phyloP scores from a whole-genome alignment of 2,113 vertebrate genomes.

The Castor canadensis region DNA sequence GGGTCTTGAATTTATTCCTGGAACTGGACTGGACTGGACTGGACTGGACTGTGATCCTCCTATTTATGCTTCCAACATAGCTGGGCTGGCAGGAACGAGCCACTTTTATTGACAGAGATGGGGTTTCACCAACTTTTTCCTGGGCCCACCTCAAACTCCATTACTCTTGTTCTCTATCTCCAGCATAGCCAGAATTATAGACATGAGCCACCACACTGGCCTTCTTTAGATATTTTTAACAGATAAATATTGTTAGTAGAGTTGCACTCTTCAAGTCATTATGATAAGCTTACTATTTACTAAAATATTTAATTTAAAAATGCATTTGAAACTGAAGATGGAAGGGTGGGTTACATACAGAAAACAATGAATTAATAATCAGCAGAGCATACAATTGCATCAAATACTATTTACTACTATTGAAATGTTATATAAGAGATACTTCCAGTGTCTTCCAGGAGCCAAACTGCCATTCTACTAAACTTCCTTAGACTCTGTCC shows the following conservation, averaged over 20 bases:
- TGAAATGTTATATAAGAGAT: not conserved
- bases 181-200: too few species aligned
- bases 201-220: too few species aligned
- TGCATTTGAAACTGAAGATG: not conserved
- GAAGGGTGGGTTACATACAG: not conserved
- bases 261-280: not conserved
- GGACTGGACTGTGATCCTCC: too few species aligned
- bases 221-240: constrained; percentile 3
- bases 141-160: too few species aligned
- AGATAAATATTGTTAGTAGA: not conserved
- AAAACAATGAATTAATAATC: not conserved
- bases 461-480: not conserved
- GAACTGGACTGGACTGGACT: too few species aligned
- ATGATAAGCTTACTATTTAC: not conserved
- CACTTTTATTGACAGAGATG: too few species aligned
- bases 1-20: too few species aligned
- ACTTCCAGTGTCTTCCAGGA: not conserved
- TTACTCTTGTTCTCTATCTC: too few species aligned
- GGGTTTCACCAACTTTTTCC: too few species aligned
- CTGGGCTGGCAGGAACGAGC: too few species aligned
- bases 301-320: constrained; percentile 12
- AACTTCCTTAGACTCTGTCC: not conserved
- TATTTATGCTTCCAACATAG: too few species aligned
- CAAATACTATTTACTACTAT: not conserved
- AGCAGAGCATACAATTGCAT: not conserved